These are phyloP conservation scores for Drosophila sechellia DNA, from an alignment of 1,140 invertebrate genomes.

Conservation along the genomic window DNA sequence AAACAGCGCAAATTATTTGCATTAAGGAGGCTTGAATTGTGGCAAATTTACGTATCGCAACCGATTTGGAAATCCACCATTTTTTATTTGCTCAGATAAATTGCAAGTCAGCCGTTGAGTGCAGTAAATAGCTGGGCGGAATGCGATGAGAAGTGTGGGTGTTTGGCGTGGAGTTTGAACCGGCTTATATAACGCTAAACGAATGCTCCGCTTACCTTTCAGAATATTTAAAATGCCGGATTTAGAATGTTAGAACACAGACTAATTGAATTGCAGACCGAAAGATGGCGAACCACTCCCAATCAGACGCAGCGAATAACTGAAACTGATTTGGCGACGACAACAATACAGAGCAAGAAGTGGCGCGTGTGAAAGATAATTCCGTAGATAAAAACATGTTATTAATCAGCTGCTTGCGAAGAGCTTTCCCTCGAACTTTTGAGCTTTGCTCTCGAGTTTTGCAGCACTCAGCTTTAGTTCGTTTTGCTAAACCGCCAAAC, in stretches of 20 bases:
- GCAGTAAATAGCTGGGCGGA: slow-evolving; percentile 1
- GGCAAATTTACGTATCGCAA: slow-evolving; percentile 23
- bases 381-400: slow-evolving; percentile 69
- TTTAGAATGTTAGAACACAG: slow-evolving; percentile 26
- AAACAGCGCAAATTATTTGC: slow-evolving; percentile 58
- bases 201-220: slow-evolving; percentile 51
- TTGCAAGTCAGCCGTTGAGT: slow-evolving; percentile 49
- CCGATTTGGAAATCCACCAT: slow-evolving; percentile 21
- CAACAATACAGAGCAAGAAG: slow-evolving; percentile 49
- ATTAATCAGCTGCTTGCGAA: slow-evolving; percentile 44
- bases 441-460: slow-evolving; percentile 6
- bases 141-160: slow-evolving; percentile 15
- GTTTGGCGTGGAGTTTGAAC: neutral
- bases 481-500: neutral
- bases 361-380: slow-evolving; percentile 11
- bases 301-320: slow-evolving; percentile 55
- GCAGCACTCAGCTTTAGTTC: slow-evolving; percentile 6
- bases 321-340: slow-evolving; percentile 61
- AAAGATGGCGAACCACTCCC: slow-evolving; percentile 66
- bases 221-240: slow-evolving; percentile 46
- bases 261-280: slow-evolving; percentile 33
- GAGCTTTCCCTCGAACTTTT: slow-evolving; percentile 24
- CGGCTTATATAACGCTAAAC: slow-evolving; percentile 26
- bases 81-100: slow-evolving; percentile 32
- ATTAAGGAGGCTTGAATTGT: slow-evolving; percentile 43